Base-by-base conservation (phyloP, 2,113 vertebrate species). In the Mormoops blainvillei region DNA sequence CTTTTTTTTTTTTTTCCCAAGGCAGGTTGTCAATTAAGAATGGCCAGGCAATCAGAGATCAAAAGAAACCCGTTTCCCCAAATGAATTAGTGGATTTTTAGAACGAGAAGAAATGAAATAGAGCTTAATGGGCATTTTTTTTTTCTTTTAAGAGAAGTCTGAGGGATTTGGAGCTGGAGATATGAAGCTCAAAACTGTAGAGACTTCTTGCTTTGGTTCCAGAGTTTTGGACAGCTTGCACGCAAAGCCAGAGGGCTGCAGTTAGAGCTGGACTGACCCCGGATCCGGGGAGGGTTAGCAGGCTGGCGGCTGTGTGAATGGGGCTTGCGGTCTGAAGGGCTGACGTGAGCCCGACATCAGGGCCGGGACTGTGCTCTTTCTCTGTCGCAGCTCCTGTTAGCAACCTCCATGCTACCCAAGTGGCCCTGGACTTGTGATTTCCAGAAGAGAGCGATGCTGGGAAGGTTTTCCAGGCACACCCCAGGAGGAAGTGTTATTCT, bases 11-110 rank as follows among this genome's bases (percentile, higher is more conserved):
- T 81, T n/a, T n/a, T n/a, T n/a, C n/a, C n/a, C 38, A 96, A 95
- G 58, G 90, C 97, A 82, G 76, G 83, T 97, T 97, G 98, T 98
- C 97, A 98, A 97, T 98, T 98, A 97, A 97, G 96, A 97, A 98
- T 96, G 96, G 93, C 77, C 12, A 88, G 5, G 95, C 94, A 97
- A 97, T 97, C 94, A 98, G 85, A 97, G 96, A 98, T 98, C 95
- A 98, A 97, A 98, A 92, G 88, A 94, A 65, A 94, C 95, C 89
- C 77, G 13, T 96, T 98, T 98, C 71, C 97, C 87, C 87, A 96
- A 92, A 93, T 95, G 94, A 97, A 96, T 92, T 96, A 94, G 94
- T 97, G 58, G 91, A 89, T 97, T 98, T 98, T 98, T 96, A 97
- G 94, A 98, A 96, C 56, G 48, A 97, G 86, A 97, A 83, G 80